These are phyloP conservation scores for Frankliniella intonsa DNA, from an alignment of 2,888 invertebrate species.

Conservation along the genomic window DNA sequence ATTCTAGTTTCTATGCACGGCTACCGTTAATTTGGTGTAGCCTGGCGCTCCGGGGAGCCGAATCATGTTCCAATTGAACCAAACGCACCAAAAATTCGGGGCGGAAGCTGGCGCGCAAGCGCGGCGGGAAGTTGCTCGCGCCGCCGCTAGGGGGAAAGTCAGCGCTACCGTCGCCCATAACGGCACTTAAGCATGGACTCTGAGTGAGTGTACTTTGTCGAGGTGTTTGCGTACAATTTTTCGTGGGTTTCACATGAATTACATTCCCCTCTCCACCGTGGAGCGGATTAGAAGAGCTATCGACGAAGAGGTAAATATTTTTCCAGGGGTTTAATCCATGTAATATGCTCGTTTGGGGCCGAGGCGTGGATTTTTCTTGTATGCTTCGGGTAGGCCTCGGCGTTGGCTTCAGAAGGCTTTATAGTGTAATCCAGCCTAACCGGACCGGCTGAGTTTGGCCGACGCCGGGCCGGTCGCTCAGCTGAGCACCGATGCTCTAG, in stretches of 20 bases:
- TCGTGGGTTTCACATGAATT: not conserved
- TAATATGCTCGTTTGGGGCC: not conserved
- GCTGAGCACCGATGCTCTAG: conserved; percentile 15
- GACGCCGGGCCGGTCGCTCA: conserved; percentile 3
- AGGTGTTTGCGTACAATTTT: not conserved
- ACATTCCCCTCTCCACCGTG: not conserved
- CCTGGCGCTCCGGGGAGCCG: too few relatives aligned
- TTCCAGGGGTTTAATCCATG: not conserved
- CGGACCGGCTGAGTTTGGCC: conserved; percentile 15
- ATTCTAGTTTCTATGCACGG: too few relatives aligned
- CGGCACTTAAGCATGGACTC: conserved; percentile 12
- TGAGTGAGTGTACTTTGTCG: not conserved
- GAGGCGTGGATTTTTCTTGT: not conserved
- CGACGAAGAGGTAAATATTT: conserved; percentile 17
- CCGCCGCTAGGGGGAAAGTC: not conserved
- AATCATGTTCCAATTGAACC: too few relatives aligned
- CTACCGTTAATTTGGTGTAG: too few relatives aligned
- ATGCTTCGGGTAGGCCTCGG: not conserved
- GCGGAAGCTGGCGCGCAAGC: not conserved
- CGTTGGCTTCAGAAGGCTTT: conserved; percentile 4
- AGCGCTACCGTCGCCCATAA: not conserved
- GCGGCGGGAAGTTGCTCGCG: not conserved
- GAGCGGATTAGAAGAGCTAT: conserved; percentile 12
- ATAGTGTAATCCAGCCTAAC: conserved; percentile 13
- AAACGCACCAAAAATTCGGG: too few relatives aligned